Evolutionary conservation across 1,140 invertebrate genomes (phyloP), one percentile per base, ranked within the genome.

Genomic region (Zaprionus gabonicus): DNA sequence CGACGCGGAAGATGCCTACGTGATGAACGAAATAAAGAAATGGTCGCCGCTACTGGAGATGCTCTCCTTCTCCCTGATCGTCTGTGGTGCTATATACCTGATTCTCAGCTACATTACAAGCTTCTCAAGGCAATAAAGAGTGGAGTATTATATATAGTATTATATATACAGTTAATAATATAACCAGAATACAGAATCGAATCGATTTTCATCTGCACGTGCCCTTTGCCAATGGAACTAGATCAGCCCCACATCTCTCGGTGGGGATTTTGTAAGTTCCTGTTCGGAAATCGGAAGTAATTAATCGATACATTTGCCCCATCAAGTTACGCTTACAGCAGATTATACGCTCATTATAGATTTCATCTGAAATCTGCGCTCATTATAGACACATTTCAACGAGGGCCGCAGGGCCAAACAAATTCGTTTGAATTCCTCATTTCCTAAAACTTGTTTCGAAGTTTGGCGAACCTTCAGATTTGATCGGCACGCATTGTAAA

Each of bases 171-270:
- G 7, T 10, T 1, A 9, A 31, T 7, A 31, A 31, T 1, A 31
- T 10, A 31, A 31, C n/a, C 41, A 44, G 6, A 17, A 44, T 17
- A n/a, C n/a, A 7, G 7, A 2, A 23, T 46, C 3, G 41, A 17
- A 3, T 46, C n/a, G n/a, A 9, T 15, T 44, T 44, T 44, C 17
- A 17, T 38, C 13, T 15, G 3, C 41, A 46, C 41, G n/a, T 46
- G 41, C n/a, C 59, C 58, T 71, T 75, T 64, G 68, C 41, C 67
- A 75, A 64, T 64, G 59, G 56, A 70, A 63, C 25, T 70, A 51
- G 72, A 75, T 57, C 66, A 75, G 38, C 38, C 23, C 23, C 6
- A 25, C 10, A 15, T 31, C 7, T 9, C 28, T 27, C 44, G 4
- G 3, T 27, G n/a, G 10, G 28, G 15, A 2, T n/a, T n/a, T 41